Base-by-base conservation (phyloP, 2,797 vertebrate species). In the Centropyge bicolor region DNA sequence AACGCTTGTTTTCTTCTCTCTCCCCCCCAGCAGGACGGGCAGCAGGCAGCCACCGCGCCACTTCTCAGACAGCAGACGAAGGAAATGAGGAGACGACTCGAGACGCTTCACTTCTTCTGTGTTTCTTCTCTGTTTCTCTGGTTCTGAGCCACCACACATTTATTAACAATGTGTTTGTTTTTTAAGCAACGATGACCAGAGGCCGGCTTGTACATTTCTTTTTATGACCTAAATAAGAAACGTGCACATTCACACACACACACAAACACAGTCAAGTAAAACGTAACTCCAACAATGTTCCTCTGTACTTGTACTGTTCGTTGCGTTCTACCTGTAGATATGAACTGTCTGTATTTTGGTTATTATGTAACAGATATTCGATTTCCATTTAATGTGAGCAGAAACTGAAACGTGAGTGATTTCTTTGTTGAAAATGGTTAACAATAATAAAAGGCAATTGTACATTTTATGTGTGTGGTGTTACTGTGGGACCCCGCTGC, bases 381-480 rank as follows among this genome's bases (percentile, higher is more conserved):
- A 83, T 91, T 92, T 92, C 83, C 76, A 86, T 88, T 82, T 88
- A 81, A 86, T 92, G 93, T 94, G 88, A 92, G 82, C 76, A 80
- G 81, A 86, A 91, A 83, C 81, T 85, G 76, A 89, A 83, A 82
- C 63, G 73, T 91, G 87, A 76, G 84, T 90, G 64, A 90, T 93
- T 92, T 94, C 86, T 95, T 95, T 95, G 93, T 94, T 92, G 76
- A 88, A 86, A 81, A 92, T 92, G 77, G 88, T 92, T 91, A 78
- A 92, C 92, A 57, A 82, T 83, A 94, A 94, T 93, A 94, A 95
- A 94, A 90, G 66, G 65, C 85, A 85, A 90, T 93, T 94, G 92
- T 95, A 94, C 91, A 91, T 94, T 94, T 93, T 89, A 87, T 59
- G 70, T 87, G 72, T 88, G 67, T 89, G 78, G 36, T 38, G 0